Evolutionary conservation across 2,113 vertebrate genomes (phyloP), one percentile per base, ranked within the genome.

Genomic region (Numida meleagris): DNA sequence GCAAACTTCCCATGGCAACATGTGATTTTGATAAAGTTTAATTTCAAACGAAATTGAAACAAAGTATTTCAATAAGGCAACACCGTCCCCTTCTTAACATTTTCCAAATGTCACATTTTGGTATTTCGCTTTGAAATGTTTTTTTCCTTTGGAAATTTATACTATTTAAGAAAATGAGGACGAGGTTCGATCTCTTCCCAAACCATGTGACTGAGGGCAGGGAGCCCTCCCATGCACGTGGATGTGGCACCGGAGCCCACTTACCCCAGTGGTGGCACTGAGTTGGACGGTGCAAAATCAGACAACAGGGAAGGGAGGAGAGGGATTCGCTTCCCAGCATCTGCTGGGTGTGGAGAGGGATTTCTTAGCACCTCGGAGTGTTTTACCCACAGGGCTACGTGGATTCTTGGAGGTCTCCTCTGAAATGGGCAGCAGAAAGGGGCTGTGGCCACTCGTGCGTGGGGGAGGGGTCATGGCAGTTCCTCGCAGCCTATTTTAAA

Each of bases 91-190:
- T 58, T 91, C 42, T 84, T 93, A 93, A 86, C 94, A 89, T 96
- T 95, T 96, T 66, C 93, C 89, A 96, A 96, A 95, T 92, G 94
- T 88, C 93, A 96, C 75, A 38, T 94, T 96, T 80, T 92, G 96
- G 42, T 95, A 94, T 94, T 96, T 94, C 0, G 9, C 85, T 89
- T 91, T 75, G 58, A 91, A 88, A 94, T 82, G 89, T 29, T 90
- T 84, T 90, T 84, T 78, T 80, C 81, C 90, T 72, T 86, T 51
- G 61, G 58, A 65, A 92, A 96, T 92, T 84, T 84, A 42, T 84
- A 82, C 75, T 72, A 48, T 51, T 93, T 89, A 91, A 51, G 75
- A 77, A 79, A 91, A 94, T 89, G 70, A 87, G 36, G 85, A 36
- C 0, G 1, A 59, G 63, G 88, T 82, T 70, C 50, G 82, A 62